A percentile compares a stretch with the other conserved stretches of the same genome.
Evolutionary conservation across 2,888 invertebrate genomes (phyloP).

Genomic region (Idaea dimidiata): DNA sequence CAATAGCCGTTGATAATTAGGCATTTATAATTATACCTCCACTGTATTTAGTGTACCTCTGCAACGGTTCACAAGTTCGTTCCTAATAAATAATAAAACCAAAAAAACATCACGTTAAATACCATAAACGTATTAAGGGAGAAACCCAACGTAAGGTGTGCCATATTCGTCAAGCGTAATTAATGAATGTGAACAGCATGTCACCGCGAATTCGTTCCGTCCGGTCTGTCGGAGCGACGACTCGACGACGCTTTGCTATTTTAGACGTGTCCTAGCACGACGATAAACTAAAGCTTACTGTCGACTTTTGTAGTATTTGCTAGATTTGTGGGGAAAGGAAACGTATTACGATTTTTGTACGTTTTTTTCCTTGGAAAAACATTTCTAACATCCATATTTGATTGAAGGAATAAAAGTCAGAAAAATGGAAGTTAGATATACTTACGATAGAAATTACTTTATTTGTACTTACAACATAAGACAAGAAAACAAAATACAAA

Average conservation of each 20-base stretch:
- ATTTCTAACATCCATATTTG: too few species aligned
- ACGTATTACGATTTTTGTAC: neutral
- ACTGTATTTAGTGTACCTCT: neutral
- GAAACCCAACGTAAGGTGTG: constrained; percentile 7
- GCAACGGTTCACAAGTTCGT: neutral
- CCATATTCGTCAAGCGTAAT: constrained; percentile 52
- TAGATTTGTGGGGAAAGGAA: neutral
- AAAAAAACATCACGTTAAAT: neutral
- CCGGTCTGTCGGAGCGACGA: constrained; percentile 17
- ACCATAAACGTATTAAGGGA: too few species aligned
- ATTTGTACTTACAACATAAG: too few species aligned
- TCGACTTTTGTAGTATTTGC: constrained; percentile 11
- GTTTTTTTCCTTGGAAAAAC: too few species aligned
- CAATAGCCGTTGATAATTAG: too few species aligned
- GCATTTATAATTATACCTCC: too few species aligned
- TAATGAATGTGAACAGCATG: constrained; percentile 61
- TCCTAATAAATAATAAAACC: neutral
- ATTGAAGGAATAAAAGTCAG: too few species aligned
- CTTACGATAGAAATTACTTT: too few species aligned
- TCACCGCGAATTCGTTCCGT: constrained; percentile 61
- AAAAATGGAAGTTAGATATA: too few species aligned
- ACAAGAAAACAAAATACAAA: too few species aligned
- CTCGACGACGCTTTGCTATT: constrained; percentile 27
- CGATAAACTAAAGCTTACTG: constrained; percentile 4
- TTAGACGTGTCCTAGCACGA: neutral